These are phyloP conservation scores for Naso thynnoides DNA, from an alignment of 2,797 vertebrate genomes.

Conservation along the genomic window DNA sequence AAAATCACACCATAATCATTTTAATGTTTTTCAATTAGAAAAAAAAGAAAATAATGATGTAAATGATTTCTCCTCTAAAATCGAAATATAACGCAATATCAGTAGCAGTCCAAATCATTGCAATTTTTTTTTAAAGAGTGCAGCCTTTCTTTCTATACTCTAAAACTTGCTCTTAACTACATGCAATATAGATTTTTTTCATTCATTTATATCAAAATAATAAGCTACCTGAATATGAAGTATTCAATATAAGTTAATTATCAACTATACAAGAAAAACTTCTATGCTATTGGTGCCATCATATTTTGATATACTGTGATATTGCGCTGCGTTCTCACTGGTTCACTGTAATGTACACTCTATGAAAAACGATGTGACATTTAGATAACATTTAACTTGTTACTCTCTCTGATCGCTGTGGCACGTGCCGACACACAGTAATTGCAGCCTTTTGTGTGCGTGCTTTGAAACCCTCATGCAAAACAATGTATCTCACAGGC, in stretches of 20 bases:
- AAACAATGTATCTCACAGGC: slow-evolving; percentile 54
- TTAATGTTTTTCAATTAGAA: no score
- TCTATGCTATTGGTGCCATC: slow-evolving; percentile 12
- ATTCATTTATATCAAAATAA: no score
- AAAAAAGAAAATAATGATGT: no score
- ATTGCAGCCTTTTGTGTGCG: slow-evolving; percentile 21
- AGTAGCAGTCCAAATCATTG: no score
- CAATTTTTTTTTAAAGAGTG: no score
- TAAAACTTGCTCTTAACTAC: no score
- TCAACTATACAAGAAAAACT: neutral
- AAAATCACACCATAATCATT: no score
- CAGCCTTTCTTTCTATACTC: no score
- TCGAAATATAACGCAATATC: no score
- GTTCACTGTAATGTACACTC: slow-evolving; percentile 8
- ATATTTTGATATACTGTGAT: neutral
- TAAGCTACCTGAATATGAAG: no score
- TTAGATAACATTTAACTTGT: slow-evolving; percentile 40
- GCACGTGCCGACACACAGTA: slow-evolving; percentile 26
- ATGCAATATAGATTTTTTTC: no score
- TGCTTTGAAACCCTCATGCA: slow-evolving; percentile 44
- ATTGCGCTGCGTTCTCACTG: neutral
- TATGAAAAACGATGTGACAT: slow-evolving; percentile 36
- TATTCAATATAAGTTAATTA: slow-evolving; percentile 17
- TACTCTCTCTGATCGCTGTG: neutral
- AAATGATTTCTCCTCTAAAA: no score